Evolutionary conservation across 2,113 vertebrate species (phyloP).

Genomic region (Eurypyga helias): DNA sequence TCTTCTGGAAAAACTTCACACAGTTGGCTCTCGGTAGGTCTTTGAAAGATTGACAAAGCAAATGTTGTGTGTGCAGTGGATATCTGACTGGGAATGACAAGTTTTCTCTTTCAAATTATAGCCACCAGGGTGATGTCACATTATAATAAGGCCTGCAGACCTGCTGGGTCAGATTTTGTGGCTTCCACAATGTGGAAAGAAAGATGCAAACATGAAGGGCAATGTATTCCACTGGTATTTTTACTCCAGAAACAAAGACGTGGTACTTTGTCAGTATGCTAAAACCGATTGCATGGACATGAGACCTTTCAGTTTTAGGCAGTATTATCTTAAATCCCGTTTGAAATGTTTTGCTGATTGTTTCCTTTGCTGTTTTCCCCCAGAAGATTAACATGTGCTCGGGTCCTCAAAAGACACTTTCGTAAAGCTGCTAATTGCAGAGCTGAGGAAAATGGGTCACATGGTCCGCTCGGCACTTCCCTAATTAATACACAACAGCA

Average conservation of each 20-base stretch:
- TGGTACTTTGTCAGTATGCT: neutral
- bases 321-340: constrained; percentile 57
- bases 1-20: constrained; percentile 13
- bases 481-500: constrained; percentile 68
- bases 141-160: constrained; percentile 20
- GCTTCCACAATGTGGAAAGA: constrained; percentile 8
- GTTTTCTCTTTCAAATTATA: constrained; percentile 34
- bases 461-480: constrained; percentile 42
- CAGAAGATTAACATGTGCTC: constrained; percentile 62
- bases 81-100: constrained; percentile 35
- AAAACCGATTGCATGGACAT: neutral
- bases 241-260: neutral
- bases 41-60: neutral
- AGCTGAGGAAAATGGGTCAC: constrained; percentile 63
- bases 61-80: neutral
- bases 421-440: constrained; percentile 71
- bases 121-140: neutral
- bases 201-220: neutral
- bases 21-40: neutral
- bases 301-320: constrained; percentile 23
- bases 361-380: constrained; percentile 61
- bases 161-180: neutral
- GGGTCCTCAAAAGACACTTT: constrained; percentile 61
- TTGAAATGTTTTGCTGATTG: constrained; percentile 67
- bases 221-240: neutral